Evolutionary conservation across 2,888 invertebrate genomes (phyloP), one percentile per base, ranked within the genome.

Genomic region (Hartigia nigra): DNA sequence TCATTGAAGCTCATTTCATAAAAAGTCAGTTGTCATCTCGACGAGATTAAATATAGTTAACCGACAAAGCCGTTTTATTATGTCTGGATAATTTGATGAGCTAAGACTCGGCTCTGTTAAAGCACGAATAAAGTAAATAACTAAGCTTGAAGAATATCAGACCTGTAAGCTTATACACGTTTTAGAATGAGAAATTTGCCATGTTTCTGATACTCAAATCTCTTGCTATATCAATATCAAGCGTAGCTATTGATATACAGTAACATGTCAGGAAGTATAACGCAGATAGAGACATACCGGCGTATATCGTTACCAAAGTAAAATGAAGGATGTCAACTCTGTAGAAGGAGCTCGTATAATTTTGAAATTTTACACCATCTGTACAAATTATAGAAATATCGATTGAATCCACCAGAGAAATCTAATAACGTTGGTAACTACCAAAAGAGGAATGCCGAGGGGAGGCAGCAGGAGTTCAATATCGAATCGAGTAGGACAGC

Each of bases 391-490:
- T 70, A 36, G 31, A 77, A 77, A 75, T 77, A 75, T 77, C 74
- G 77, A 77, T 77, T 75, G 69, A 69, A 75, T 69, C 37, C 36
- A 70, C 69, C 77, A 32, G 74, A 75, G 77, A 77, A 75, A 77
- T 77, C 74, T 77, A 77, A 77, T 77, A 77, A 77, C 77, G 74
- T 69, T 77, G 75, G 75, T 75, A 77, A 75, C 75, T 75, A 34
- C 55, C 55, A 2, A 55, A 55, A 55, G 55, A 55, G 55, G 55
- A 1, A 55, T 23, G 23, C 23, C 23, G 55, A 23, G 23, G 55
- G 55, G 55, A 55, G 55, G 3, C 55, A 23, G 23, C 55, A 55
- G 23, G 14, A 55, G 23, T 55, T 55, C 55, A 23, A 55, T 23
- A 55, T 55, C 2, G 55, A 55, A 55, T 23, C 55, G 23, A 55